Percentiles rank a stretch among this genome's conserved stretches.
Evolutionary conservation across 2,113 vertebrate species (phyloP).

Genomic region (Cyphomyrus discorhynchus): DNA sequence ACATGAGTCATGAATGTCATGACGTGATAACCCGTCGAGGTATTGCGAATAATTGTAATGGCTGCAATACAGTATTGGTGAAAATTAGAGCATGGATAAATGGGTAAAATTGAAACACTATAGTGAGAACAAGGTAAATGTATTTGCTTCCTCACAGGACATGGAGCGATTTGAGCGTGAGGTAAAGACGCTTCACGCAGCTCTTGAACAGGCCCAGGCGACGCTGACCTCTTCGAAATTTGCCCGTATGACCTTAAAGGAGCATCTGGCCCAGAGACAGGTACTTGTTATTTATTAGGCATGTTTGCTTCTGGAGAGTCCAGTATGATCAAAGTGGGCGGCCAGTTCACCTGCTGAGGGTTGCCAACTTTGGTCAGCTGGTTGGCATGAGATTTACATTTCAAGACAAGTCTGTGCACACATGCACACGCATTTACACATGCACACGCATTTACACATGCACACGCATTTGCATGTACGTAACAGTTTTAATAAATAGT

Average conservation of each 20-base stretch:
- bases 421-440: not conserved
- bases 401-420: not conserved
- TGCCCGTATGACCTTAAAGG: constrained; percentile 82
- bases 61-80: not conserved
- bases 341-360: not conserved
- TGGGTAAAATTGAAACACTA: not conserved
- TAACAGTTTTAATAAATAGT: not conserved
- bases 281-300: not conserved
- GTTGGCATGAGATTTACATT: not conserved
- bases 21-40: too few relatives aligned
- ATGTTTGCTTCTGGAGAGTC: not conserved
- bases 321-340: not conserved
- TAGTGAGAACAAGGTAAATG: not conserved
- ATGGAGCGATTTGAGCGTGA: constrained; percentile 83
- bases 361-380: not conserved
- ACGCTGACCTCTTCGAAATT: constrained; percentile 80
- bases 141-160: constrained; percentile 61
- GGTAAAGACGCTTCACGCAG: constrained; percentile 73
- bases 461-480: not conserved
- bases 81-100: not conserved
- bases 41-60: not conserved
- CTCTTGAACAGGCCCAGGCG: constrained; percentile 81
- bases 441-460: too few relatives aligned
- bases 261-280: constrained; percentile 86
- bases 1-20: too few relatives aligned